Evolutionary conservation across 2,113 vertebrate species (phyloP), one percentile per base, ranked within the genome.

Genomic region (Alligator sinensis): DNA sequence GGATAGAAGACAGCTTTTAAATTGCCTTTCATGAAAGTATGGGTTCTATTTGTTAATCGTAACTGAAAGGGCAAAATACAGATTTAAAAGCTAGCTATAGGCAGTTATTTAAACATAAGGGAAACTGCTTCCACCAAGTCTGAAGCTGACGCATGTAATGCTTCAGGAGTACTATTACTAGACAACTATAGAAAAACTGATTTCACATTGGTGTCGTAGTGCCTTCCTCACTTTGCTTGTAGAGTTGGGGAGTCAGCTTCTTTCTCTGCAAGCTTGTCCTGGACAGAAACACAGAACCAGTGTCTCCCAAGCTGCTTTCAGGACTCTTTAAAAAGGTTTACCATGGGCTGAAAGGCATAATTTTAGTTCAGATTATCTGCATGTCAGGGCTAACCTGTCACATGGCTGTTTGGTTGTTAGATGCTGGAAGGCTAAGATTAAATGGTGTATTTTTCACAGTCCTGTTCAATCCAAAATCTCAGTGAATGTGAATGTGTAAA

Each of bases 131-230:
- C 47, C 58, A 63, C 10, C 4, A 21, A 18, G 38, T 24, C 63
- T 55, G 70, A 59, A 22, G 25, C 7, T 0, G 0, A 1, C 9
- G 47, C 84, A 55, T 68, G 3, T 11, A 34, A 59, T 59, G 55
- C 27, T 11, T 4, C 0, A 0, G 13, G 24, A 10, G 6, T 72
- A 4, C 3, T 9, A 62, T 59, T 72, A 61, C 28, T 2, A 2
- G 19, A 6, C n/a, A 27, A 2, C 58, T 30, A 3, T 6, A 5
- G 76, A 47, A 38, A 2, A 0, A 0, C 30, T 0, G 1, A 11
- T 18, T 89, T 87, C 84, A 60, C 54, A n/a, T 77, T 0, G 2
- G 19, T 61, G 9, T 58, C 19, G 15, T 3, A 1, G 22, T 34
- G 16, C 55, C 8, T 64, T 91, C 27, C 47, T 94, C 34, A 11